Evolutionary conservation across 2,888 invertebrate genomes (phyloP), one percentile per base, ranked within the genome.

Genomic region (Apoderus coryli): DNA sequence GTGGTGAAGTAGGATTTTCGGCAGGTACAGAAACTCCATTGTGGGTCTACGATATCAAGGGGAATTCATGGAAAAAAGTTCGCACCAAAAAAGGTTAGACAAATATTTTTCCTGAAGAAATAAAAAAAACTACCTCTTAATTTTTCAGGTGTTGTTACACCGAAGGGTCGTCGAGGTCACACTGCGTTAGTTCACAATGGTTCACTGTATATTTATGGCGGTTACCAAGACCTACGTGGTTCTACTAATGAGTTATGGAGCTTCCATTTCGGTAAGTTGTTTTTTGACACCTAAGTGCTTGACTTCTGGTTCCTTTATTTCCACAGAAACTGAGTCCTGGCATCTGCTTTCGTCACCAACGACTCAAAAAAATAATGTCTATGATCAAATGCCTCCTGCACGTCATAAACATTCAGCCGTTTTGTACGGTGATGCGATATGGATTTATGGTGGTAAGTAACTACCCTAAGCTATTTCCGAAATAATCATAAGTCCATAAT

Each of bases 241-340:
- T 85, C 86, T 24, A 77, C 77, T 10, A 72, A 76, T 30, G 86
- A 89, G 54, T 60, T 88, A 4, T 89, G 89, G 89, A 77, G 76
- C 3, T 88, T 80, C 52, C 78, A 82, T 56, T 81, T 85, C 42
- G 82, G 86, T 85, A 57, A 59, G 57, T 44, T 6, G 6, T 16
- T 7, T 16, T 16, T 6, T 7, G 7, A 16, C 6, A 16, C 7
- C 7, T 16, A 7, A 16, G 19, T 16, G 19, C n/a, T n/a, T n/a
- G n/a, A n/a, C n/a, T n/a, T n/a, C n/a, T n/a, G n/a, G n/a, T n/a
- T n/a, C n/a, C n/a, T n/a, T n/a, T n/a, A n/a, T n/a, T n/a, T n/a
- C n/a, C n/a, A n/a, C 56, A 84, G 84, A 80, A 49, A 72, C 79
- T n/a, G 78, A 80, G 57, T 72, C 76, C 11, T 85, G 85, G 85